Evolutionary conservation across 2,888 invertebrate species (phyloP).

Genomic region (Brachyptera risi): DNA sequence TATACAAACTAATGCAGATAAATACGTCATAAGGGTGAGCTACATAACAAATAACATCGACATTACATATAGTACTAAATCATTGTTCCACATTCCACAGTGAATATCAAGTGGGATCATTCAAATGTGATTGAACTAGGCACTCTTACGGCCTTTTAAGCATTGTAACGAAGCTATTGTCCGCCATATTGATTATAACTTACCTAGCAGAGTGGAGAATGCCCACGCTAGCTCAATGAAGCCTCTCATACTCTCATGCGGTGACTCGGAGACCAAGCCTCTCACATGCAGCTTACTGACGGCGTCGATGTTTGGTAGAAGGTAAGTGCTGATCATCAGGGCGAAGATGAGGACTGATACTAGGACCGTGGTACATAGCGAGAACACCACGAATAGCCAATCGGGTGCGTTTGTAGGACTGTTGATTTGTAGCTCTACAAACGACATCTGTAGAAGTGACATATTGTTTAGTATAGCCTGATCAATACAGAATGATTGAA

Average conservation of each 20-base stretch:
- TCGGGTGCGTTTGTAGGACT: constrained; percentile 75
- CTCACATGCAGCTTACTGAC: constrained; percentile 68
- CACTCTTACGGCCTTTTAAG: no score
- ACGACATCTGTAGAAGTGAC: constrained; percentile 62
- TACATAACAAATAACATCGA: no score
- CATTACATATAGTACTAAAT: no score
- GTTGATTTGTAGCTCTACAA: constrained; percentile 90
- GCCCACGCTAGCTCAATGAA: constrained; percentile 93
- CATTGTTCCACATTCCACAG: no score
- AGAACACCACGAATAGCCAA: constrained; percentile 83
- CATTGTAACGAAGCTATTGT: no score
- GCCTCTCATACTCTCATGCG: constrained; percentile 75
- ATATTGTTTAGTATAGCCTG: no score
- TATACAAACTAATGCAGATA: no score
- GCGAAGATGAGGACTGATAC: constrained; percentile 93
- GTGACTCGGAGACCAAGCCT: constrained; percentile 50
- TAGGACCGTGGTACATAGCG: constrained; percentile 84
- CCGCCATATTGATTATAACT: no score
- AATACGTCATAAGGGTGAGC: no score
- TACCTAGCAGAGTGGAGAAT: constrained; percentile 89
- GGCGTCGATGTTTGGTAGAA: constrained; percentile 90
- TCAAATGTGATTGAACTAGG: no score
- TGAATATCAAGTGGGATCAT: no score
- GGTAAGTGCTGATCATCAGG: constrained; percentile 93
- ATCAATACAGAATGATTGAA: no score